Evolutionary conservation across 2,888 invertebrate genomes (phyloP).

Genomic region (Apamea monoglypha): DNA sequence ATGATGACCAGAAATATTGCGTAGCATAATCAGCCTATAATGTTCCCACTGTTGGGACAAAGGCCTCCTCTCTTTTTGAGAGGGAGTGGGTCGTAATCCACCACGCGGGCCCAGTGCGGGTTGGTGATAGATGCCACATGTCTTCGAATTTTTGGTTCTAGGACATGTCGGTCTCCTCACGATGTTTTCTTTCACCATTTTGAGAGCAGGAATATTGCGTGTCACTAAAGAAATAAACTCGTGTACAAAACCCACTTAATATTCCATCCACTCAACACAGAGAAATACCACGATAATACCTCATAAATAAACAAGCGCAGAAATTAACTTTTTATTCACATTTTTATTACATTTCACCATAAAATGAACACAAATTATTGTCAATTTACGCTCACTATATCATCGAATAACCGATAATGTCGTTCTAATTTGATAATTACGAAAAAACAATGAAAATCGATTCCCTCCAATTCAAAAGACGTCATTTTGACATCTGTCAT

Average conservation of each 20-base stretch:
- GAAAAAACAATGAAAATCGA: constrained; percentile 53
- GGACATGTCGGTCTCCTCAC: neutral
- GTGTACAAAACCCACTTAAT: neutral
- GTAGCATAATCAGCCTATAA: neutral
- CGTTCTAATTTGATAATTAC: constrained; percentile 57
- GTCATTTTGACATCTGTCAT: constrained; percentile 61
- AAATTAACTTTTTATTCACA: constrained; percentile 38
- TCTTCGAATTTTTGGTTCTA: neutral
- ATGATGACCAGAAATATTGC: neutral
- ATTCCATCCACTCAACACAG: constrained; percentile 26
- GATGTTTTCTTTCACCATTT: neutral
- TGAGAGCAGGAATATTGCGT: neutral
- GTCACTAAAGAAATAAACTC: neutral
- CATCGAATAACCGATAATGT: constrained; percentile 47
- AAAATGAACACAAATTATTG: constrained; percentile 40
- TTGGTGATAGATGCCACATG: neutral
- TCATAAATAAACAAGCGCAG: constrained; percentile 28
- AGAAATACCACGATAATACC: constrained; percentile 10
- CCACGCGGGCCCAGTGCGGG: too few relatives aligned
- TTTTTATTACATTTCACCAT: constrained; percentile 41
- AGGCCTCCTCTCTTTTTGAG: too few relatives aligned
- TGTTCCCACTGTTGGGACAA: neutral
- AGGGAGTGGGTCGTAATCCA: neutral
- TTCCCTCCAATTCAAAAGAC: constrained; percentile 55
- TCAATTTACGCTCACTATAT: constrained; percentile 42